These are phyloP conservation scores for Drosophila prolongata DNA, from an alignment of 2,888 invertebrate species.

Conservation along the genomic window DNA sequence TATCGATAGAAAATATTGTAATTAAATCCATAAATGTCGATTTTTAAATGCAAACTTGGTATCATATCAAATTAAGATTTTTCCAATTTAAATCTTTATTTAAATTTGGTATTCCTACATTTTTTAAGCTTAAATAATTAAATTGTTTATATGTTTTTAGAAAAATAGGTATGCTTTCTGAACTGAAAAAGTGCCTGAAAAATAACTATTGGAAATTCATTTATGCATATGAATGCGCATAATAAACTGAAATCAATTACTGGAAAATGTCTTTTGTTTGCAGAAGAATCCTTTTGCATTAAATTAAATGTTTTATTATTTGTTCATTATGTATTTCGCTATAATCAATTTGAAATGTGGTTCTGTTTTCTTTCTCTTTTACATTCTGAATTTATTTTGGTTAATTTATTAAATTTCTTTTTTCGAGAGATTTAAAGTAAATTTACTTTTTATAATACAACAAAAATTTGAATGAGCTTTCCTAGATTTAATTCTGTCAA, in stretches of 20 bases:
- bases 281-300: slow-evolving; percentile 5
- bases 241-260: slow-evolving; percentile 18
- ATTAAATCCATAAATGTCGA: no score
- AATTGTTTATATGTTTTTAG: neutral
- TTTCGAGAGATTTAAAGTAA: no score
- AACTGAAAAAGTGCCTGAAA: neutral
- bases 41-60: no score
- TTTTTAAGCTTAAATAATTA: no score
- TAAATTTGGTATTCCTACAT: no score
- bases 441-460: no score
- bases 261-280: slow-evolving; percentile 22
- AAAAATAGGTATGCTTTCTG: neutral
- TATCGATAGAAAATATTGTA: no score
- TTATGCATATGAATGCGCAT: neutral
- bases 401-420: neutral
- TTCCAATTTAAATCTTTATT: no score
- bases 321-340: slow-evolving; percentile 5
- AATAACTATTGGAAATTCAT: neutral
- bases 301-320: slow-evolving; percentile 20
- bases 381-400: neutral
- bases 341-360: slow-evolving; percentile 5
- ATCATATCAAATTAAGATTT: no score
- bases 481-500: no score
- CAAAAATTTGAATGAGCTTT: no score
- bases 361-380: neutral